Evolutionary conservation across 2,113 vertebrate genomes (phyloP).

Genomic region (Meles meles): DNA sequence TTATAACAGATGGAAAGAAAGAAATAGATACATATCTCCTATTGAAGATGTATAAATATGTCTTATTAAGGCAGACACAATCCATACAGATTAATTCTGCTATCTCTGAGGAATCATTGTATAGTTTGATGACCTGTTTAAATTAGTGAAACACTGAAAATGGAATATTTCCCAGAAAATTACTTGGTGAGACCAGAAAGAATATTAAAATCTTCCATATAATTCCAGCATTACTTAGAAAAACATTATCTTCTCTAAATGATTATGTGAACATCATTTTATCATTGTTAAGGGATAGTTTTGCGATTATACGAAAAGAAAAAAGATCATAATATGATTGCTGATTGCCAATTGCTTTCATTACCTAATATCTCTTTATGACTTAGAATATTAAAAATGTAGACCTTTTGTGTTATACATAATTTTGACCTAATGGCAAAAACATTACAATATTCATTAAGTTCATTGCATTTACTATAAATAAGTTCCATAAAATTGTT

Average conservation of each 20-base stretch:
- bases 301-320: neutral
- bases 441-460: neutral
- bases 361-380: neutral
- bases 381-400: neutral
- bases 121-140: neutral
- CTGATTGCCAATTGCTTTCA: neutral
- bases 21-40: neutral
- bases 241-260: neutral
- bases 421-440: neutral
- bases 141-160: neutral
- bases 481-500: neutral
- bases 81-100: neutral
- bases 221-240: neutral
- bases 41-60: neutral
- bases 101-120: neutral
- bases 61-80: neutral
- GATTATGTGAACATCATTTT: neutral
- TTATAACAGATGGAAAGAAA: neutral
- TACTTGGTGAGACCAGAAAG: neutral
- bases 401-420: neutral
- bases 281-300: neutral
- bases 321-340: neutral
- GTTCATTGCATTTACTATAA: neutral
- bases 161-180: neutral
- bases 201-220: neutral